phyloP scores from a whole-genome alignment of 2,797 vertebrate species.

The Gallinago solitaria region DNA sequence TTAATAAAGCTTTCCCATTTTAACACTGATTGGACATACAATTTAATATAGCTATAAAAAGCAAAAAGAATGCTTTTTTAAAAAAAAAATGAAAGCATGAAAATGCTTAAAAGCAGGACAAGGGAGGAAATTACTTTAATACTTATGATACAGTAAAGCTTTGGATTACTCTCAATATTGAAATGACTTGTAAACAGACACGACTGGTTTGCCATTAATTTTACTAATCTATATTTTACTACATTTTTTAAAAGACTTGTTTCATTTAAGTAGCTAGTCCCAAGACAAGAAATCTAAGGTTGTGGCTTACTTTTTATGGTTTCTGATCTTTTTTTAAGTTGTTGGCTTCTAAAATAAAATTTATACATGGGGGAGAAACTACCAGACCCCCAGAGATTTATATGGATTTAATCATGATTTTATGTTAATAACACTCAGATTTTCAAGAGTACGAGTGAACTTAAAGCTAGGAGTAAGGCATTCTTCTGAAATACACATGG shows the following conservation, averaged over 20 bases:
- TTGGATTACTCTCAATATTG: background rate
- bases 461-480: background rate
- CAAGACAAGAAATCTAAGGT: background rate
- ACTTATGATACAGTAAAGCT: background rate
- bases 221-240: background rate
- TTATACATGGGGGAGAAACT: background rate
- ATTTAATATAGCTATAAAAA: background rate
- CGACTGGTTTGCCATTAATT: background rate
- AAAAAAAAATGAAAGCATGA: background rate
- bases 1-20: slow-evolving; percentile 52
- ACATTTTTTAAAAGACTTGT: background rate
- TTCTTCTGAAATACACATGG: background rate
- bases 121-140: background rate
- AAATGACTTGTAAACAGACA: background rate
- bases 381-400: background rate
- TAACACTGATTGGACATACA: background rate
- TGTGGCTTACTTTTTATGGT: background rate
- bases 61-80: background rate
- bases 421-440: background rate
- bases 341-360: background rate
- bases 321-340: background rate
- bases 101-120: background rate
- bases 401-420: slow-evolving; percentile 30
- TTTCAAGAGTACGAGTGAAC: background rate
- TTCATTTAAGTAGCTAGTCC: slow-evolving; percentile 6